These are phyloP conservation scores for Erannis defoliaria DNA, from an alignment of 2,888 invertebrate species.

Conservation along the genomic window DNA sequence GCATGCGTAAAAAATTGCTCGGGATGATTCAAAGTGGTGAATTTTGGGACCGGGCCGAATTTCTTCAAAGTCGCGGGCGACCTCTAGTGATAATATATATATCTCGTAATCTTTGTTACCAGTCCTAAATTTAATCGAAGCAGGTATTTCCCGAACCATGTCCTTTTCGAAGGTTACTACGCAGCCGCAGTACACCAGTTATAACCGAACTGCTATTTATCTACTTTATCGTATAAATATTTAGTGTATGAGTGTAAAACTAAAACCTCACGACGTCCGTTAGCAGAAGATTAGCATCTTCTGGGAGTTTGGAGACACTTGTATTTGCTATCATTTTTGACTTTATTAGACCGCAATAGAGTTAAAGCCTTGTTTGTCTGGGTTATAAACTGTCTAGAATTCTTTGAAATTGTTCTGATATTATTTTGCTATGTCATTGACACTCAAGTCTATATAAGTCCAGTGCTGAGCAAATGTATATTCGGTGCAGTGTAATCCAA, in stretches of 20 bases:
- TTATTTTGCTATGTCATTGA: background rate
- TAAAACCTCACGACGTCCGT: slow-evolving; percentile 25
- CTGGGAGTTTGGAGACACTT: slow-evolving; percentile 14
- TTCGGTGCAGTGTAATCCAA: slow-evolving; percentile 3
- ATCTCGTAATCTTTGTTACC: too few species aligned
- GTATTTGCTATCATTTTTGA: slow-evolving; percentile 1
- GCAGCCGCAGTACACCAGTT: slow-evolving; percentile 13
- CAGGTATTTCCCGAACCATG: slow-evolving; percentile 10
- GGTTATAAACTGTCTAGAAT: slow-evolving; percentile 1
- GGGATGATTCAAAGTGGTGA: too few species aligned
- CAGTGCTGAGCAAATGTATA: background rate
- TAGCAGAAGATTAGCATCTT: slow-evolving; percentile 20
- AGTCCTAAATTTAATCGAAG: background rate
- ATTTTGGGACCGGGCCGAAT: too few species aligned
- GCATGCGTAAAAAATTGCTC: too few species aligned
- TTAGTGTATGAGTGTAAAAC: slow-evolving; percentile 5
- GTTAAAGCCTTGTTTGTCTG: slow-evolving; percentile 8
- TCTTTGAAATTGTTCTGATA: background rate
- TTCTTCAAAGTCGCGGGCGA: too few species aligned
- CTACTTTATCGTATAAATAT: slow-evolving; percentile 10
- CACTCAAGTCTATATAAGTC: slow-evolving; percentile 8
- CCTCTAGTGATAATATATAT: too few species aligned
- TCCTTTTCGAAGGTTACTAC: slow-evolving; percentile 24
- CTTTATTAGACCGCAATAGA: background rate
- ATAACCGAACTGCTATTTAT: slow-evolving; percentile 17